A percentile compares a stretch with the other conserved stretches of the same genome.
Conservation (phyloP, 2,113 vertebrate genomes). For the Delphinus delphis region DNA sequence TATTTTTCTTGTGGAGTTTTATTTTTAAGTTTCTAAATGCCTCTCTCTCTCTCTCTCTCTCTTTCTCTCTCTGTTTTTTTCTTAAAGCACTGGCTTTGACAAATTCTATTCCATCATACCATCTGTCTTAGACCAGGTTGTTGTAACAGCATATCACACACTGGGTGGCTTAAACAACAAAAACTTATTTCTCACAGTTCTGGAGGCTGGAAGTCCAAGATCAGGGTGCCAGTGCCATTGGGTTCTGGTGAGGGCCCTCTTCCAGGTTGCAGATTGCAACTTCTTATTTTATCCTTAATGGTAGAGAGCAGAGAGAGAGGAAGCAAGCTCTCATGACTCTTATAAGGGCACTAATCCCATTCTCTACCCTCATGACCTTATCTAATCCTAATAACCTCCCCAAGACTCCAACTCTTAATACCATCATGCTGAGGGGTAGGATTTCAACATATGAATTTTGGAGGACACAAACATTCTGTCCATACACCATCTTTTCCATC, state of each 20-base stretch:
- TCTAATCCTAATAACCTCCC: neutral
- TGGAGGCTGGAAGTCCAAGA: neutral
- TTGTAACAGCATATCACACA: neutral
- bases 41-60: neutral
- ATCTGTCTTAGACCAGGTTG: neutral
- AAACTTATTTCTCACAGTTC: neutral
- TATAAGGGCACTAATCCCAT: neutral
- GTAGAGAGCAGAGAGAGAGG: neutral
- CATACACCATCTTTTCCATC: neutral
- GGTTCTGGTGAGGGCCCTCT: neutral
- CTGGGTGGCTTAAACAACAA: neutral
- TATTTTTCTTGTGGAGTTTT: neutral
- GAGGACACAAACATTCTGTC: neutral
- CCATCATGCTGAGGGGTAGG: no score
- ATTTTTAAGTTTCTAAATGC: slow-evolving; percentile 3
- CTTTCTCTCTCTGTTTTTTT: neutral
- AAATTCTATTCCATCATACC: neutral
- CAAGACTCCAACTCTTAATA: neutral
- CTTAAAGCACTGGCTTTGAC: neutral
- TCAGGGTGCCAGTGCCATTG: neutral
- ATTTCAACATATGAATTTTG: neutral
- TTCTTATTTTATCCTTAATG: neutral
- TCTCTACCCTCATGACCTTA: neutral
- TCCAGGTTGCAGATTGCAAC: neutral
- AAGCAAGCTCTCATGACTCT: neutral